Percentiles rank a stretch among this genome's conserved stretches.
Conservation (phyloP, 2,113 vertebrate species). For the Sigmodon hispidus region DNA sequence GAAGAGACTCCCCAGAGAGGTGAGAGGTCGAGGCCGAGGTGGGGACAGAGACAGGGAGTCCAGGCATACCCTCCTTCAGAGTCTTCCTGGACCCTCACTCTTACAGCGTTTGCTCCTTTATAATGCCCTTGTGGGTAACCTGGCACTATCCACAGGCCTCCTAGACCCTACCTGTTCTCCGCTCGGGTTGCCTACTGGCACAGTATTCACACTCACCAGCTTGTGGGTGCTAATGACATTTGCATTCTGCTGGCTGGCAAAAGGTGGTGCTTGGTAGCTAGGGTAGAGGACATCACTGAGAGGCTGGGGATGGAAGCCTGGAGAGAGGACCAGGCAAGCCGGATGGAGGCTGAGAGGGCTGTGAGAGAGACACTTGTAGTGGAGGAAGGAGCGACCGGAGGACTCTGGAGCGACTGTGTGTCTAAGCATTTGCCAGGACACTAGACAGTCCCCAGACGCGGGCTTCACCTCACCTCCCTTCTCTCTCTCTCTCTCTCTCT, state of each 20-base stretch:
- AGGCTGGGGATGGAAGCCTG: background rate
- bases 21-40: background rate
- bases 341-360: accelerated
- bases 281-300: background rate
- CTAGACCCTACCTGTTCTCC: accelerated
- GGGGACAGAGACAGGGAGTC: accelerated
- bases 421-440: background rate
- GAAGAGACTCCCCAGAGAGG: background rate
- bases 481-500: too few relatives aligned
- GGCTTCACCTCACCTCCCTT: too few relatives aligned
- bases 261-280: background rate
- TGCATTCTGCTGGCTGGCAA: constrained; percentile 48
- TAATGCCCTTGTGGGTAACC: background rate
- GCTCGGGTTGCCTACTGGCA: background rate
- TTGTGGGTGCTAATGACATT: constrained; percentile 54
- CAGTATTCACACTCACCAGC: constrained; percentile 28
- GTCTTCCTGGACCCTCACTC: background rate
- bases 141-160: background rate
- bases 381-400: background rate
- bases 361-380: background rate
- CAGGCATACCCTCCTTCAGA: background rate
- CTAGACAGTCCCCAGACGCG: background rate
- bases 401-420: background rate
- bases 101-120: background rate
- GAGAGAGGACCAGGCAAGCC: background rate